Evolutionary conservation across 2,888 invertebrate species (phyloP).

Genomic region (Auanema sp.): DNA sequence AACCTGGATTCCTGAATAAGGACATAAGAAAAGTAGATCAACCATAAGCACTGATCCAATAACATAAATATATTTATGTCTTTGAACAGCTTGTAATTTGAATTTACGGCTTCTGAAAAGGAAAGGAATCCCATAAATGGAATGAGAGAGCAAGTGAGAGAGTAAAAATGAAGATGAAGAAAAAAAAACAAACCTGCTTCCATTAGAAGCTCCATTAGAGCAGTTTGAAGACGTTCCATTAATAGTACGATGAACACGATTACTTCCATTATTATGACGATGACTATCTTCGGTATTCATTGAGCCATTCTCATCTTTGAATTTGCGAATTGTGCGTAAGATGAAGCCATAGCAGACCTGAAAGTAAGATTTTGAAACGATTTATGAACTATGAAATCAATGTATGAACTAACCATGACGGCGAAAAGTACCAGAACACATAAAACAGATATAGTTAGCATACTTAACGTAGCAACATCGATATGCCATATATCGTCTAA

Average conservation of each 20-base stretch:
- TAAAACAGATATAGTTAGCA: conserved; percentile 51
- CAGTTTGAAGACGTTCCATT: conserved; percentile 22
- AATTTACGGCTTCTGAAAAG: conserved; percentile 30
- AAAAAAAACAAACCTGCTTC: conserved; percentile 9
- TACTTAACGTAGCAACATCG: conserved; percentile 36
- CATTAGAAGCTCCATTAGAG: conserved; percentile 6
- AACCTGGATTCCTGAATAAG: conserved; percentile 57
- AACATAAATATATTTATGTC: conserved; percentile 64
- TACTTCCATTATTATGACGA: conserved; percentile 33
- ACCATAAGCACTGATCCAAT: conserved; percentile 63
- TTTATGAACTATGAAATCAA: not conserved
- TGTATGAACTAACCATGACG: conserved; percentile 49
- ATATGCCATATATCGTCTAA: conserved; percentile 23
- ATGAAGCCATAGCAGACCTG: conserved; percentile 60
- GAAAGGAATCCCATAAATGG: not conserved
- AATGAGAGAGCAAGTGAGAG: not conserved
- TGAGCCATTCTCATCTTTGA: conserved; percentile 50
- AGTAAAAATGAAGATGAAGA: not conserved
- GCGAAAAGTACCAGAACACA: conserved; percentile 58
- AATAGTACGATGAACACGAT: conserved; percentile 22
- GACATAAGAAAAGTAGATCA: conserved; percentile 61
- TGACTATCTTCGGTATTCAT: conserved; percentile 43
- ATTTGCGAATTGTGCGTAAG: conserved; percentile 58
- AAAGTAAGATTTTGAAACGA: conserved; percentile 7
- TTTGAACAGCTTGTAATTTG: conserved; percentile 47